Evolutionary conservation across 2,113 vertebrate species (phyloP).

Genomic region (Mesoclemmys tuberculata): DNA sequence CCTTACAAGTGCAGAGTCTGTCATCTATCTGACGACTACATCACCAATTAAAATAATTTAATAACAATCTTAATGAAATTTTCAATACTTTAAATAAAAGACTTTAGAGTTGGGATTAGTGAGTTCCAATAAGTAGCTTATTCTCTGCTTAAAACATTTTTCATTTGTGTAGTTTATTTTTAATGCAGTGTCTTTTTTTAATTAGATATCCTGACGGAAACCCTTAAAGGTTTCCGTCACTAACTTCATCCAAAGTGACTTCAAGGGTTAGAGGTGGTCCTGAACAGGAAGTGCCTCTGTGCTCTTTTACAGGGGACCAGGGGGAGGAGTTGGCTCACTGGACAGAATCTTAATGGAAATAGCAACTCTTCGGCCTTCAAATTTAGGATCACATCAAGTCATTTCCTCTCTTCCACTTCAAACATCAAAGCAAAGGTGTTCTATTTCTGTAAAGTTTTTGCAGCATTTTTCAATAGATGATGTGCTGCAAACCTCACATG

Average conservation of each 20-base stretch:
- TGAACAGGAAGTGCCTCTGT: neutral
- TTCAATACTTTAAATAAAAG: neutral
- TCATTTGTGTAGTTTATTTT: conserved; percentile 8
- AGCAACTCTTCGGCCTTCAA: conserved; percentile 42
- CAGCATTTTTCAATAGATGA: conserved; percentile 51
- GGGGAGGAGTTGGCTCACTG: conserved; percentile 44
- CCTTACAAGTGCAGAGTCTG: rapidly evolving
- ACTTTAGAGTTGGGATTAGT: neutral
- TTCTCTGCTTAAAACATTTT: conserved; percentile 12
- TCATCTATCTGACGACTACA: neutral
- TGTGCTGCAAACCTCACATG: conserved; percentile 6
- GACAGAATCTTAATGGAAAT: conserved; percentile 51
- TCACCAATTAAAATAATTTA: neutral
- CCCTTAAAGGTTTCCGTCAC: rapidly evolving
- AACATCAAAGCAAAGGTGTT: neutral
- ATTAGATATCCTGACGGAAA: conserved; percentile 28
- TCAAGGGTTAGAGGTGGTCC: neutral
- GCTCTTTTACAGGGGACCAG: conserved; percentile 26
- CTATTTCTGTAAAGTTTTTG: conserved; percentile 5
- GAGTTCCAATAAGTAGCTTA: conserved; percentile 8
- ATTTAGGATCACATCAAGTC: conserved; percentile 62
- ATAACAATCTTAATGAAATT: neutral
- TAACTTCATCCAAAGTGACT: neutral
- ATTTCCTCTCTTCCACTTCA: conserved; percentile 70
- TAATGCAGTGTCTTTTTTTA: conserved; percentile 38